These are phyloP conservation scores for Agelas oroides DNA, from an alignment of 37 sponge, comb jelly and placozoan species.

Conservation along the genomic window DNA sequence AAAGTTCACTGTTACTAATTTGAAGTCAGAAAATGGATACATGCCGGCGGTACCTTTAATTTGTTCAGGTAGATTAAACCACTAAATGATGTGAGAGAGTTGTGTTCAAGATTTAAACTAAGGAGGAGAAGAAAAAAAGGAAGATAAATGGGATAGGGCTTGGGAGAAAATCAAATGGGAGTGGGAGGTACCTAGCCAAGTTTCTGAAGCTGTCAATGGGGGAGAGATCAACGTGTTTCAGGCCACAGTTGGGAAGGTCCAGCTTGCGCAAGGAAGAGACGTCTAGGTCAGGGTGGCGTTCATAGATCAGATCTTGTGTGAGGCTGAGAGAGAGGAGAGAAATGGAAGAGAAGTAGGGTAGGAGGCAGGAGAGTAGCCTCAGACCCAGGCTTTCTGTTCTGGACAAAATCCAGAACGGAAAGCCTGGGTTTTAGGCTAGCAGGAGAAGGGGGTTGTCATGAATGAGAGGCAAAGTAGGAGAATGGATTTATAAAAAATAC, in stretches of 20 bases:
- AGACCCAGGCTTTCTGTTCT: too few relatives aligned
- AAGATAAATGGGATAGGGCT: too few relatives aligned
- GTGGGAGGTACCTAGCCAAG: slow-evolving; percentile 69
- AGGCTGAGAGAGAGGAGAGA: slow-evolving; percentile 38
- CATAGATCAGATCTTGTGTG: slow-evolving; percentile 81
- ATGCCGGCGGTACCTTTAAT: slow-evolving; percentile 94
- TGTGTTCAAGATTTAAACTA: slow-evolving; percentile 95
- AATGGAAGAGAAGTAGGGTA: too few relatives aligned
- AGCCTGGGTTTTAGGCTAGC: too few relatives aligned
- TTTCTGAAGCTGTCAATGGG: slow-evolving; percentile 58
- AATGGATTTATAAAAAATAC: too few relatives aligned
- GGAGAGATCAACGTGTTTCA: slow-evolving; percentile 80
- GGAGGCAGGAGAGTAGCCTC: too few relatives aligned
- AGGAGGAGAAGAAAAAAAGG: too few relatives aligned
- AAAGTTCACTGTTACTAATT: too few relatives aligned
- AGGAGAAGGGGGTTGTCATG: too few relatives aligned
- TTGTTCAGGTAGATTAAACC: slow-evolving; percentile 82
- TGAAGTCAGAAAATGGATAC: too few relatives aligned
- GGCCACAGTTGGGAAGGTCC: slow-evolving; percentile 71
- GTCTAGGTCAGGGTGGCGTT: slow-evolving; percentile 58
- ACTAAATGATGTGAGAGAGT: slow-evolving; percentile 73
- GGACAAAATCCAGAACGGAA: too few relatives aligned
- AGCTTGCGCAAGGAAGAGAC: slow-evolving; percentile 48
- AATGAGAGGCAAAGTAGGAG: too few relatives aligned
- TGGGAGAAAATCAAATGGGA: not conserved